Percentiles rank a stretch among this genome's conserved stretches.
Evolutionary conservation across 2,797 vertebrate species (phyloP).

Genomic region (Hafferia zeledoni): DNA sequence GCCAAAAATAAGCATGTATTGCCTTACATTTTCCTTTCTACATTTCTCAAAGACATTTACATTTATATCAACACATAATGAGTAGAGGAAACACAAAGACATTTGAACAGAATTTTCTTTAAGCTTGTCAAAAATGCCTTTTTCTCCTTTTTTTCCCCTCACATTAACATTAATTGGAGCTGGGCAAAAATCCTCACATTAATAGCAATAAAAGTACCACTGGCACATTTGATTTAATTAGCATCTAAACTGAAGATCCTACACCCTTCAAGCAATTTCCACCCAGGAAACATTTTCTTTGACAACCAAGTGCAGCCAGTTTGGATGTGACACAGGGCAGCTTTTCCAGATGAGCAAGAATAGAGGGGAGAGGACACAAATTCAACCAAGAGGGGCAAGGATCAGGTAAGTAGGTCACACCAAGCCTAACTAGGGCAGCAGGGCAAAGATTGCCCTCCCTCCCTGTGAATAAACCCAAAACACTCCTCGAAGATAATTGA

Average conservation of each 20-base stretch:
- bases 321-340: background rate
- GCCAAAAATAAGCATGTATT: conserved; percentile 66
- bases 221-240: conserved; percentile 35
- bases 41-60: conserved; percentile 60
- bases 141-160: background rate
- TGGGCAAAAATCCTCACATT: background rate
- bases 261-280: background rate
- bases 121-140: conserved; percentile 11
- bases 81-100: conserved; percentile 54
- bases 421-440: background rate
- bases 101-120: conserved; percentile 37
- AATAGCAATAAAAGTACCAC: conserved; percentile 21
- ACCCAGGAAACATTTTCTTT: background rate
- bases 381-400: background rate
- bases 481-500: background rate
- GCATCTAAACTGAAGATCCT: background rate
- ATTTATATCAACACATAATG: conserved; percentile 66
- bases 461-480: conserved; percentile 16
- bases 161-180: conserved; percentile 35
- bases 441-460: background rate
- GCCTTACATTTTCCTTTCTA: conserved; percentile 61
- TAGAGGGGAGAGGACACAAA: background rate
- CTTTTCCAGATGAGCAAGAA: background rate
- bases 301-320: background rate
- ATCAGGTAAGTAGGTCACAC: background rate